These are phyloP conservation scores for Apamea anceps DNA, from an alignment of 2,888 invertebrate species.

Conservation along the genomic window DNA sequence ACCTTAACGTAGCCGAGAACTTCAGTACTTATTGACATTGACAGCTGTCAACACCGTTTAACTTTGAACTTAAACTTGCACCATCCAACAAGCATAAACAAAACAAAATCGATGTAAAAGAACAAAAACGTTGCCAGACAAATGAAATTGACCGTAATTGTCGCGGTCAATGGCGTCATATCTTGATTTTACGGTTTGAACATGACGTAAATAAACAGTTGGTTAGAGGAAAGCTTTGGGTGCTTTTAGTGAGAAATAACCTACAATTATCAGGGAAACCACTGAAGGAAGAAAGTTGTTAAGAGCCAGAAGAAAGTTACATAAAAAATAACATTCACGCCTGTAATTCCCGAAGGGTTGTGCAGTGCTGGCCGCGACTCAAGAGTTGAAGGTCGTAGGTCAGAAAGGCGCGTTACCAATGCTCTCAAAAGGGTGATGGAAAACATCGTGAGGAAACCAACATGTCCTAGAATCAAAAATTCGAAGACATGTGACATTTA, in stretches of 20 bases:
- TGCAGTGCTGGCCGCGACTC: too few species aligned
- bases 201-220: constrained; percentile 23
- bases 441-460: not conserved
- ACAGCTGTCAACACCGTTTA: not conserved
- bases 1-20: not conserved
- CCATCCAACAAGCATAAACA: not conserved
- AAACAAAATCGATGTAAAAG: not conserved
- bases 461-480: not conserved
- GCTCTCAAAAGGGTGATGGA: not conserved
- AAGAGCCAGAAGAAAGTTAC: not conserved
- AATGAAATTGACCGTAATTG: constrained; percentile 18
- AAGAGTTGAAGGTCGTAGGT: too few species aligned
- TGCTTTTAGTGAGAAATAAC: not conserved
- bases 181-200: constrained; percentile 33
- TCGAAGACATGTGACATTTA: too few species aligned
- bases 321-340: not conserved
- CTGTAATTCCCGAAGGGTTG: not conserved
- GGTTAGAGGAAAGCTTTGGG: constrained; percentile 5
- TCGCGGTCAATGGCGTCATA: constrained; percentile 52
- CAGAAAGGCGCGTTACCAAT: too few species aligned
- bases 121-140: not conserved
- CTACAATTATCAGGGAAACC: not conserved
- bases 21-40: not conserved
- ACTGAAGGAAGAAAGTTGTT: not conserved
- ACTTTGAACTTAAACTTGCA: constrained; percentile 43